Base-by-base conservation (phyloP, 2,888 invertebrate genomes). In the Cremastinae sp. region DNA sequence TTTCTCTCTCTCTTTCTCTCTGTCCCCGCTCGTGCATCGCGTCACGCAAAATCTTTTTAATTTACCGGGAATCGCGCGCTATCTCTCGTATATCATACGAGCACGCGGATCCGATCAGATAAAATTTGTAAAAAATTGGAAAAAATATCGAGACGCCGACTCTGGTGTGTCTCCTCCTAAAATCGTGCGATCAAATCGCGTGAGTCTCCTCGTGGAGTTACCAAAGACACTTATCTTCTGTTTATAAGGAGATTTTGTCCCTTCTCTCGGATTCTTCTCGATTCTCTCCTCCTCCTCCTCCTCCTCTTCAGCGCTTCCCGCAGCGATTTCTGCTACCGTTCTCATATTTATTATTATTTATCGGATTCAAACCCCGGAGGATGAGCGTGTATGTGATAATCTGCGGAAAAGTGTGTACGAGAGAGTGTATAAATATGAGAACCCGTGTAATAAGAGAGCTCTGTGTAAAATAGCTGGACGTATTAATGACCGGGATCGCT, bases 401-500 rank as follows among this genome's bases (percentile, higher is more conserved):
- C 1, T n/a, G 39, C 28, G 28, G 28, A 28, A 28, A 28, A 28
- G 28, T 28, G 28, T 43, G n/a, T 37, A 12, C 28, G 8, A 7
- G 10, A 18, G 12, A 5, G 28, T 39, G 9, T 43, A 16, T 59
- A 55, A 45, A 49, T 45, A 49, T 35, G 8, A 41, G 18, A 22
- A 47, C 18, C 5, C 10, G 35, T 55, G 45, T 37, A 49, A 71
- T 28, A 14, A 22, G 35, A 37, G 16, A 8, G 39, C 47, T 18
- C 45, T 22, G 18, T 64, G 51, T 41, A 22, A 37, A 68, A 66
- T 43, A 68, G 64, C 51, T 58, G 53, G 59, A 70, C 62, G 78
- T 77, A 78, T 80, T 82, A 82, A 82, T 82, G 82, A 82, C 75
- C 79, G 65, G 56, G 80, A 80, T 81, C 80, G 78, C 74, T 80